Evolutionary conservation across 2,888 invertebrate genomes (phyloP), one percentile per base, ranked within the genome.

Genomic region (Spilarctia lutea): DNA sequence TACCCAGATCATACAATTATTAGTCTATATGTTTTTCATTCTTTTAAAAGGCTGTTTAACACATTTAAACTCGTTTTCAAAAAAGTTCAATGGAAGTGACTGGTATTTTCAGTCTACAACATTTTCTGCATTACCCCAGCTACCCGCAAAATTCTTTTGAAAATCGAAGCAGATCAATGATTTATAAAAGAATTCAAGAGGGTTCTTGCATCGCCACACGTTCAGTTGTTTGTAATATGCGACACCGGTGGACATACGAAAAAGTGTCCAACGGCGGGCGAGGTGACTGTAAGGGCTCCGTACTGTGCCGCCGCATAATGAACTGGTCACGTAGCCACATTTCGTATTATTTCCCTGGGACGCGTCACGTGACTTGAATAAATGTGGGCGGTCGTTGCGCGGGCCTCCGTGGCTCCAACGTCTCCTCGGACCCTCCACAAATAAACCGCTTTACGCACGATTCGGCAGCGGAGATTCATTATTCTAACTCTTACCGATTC

Each of bases 271-370:
- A 71, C 76, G 79, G 77, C 82, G 79, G 84, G 85, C 79, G 84
- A 88, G 89, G 91, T 90, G 91, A 90, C 92, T 91, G 91, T 89
- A 88, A 89, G 88, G 89, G 83, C 88, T 84, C 84, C 85, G 86
- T 87, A 90, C 90, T 91, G 90, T 91, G 91, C 87, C 90, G 92
- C 93, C 93, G 93, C 94, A 94, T 94, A 95, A 94, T 94, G 95
- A 95, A 94, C 95, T 91, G 94, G 95, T 96, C 96, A 96, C 96
- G 96, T 96, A 94, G 93, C 91, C 94, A 93, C 95, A 96, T 96
- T 96, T 95, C 96, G 95, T 95, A 96, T 96, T 96, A 96, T 96
- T 96, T 96, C 94, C 94, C 93, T 93, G 93, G 95, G 95, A 94
- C 94, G 92, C 90, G 90, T 93, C 94, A 91, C 95, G 96, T 95